phyloP scores from a whole-genome alignment of 2,888 invertebrate species.

The Andrena haemorrhoa region DNA sequence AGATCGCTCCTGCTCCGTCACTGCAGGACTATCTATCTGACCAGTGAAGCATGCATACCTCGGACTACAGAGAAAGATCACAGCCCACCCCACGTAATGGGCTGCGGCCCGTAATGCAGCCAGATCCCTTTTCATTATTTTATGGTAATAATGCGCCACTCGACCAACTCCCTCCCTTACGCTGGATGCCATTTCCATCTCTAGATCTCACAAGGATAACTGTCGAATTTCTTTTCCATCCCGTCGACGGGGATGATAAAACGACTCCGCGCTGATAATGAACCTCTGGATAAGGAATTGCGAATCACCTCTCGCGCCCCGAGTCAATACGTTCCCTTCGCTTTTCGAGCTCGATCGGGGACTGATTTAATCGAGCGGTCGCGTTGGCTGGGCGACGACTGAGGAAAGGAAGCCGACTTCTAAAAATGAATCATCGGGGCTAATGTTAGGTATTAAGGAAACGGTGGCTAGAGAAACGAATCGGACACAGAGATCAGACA shows the following conservation, averaged over 20 bases:
- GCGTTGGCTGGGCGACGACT: not conserved
- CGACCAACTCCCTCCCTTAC: constrained; percentile 29
- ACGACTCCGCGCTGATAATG: constrained; percentile 32
- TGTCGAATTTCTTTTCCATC: constrained; percentile 46
- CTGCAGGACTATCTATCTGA: constrained; percentile 73
- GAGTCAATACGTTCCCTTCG: not conserved
- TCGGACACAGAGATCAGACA: not conserved
- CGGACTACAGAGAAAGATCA: constrained; percentile 65
- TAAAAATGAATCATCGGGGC: not conserved
- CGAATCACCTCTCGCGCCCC: not conserved
- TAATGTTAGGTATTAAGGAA: not conserved
- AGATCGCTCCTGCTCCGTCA: constrained; percentile 70
- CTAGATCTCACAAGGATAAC: constrained; percentile 57
- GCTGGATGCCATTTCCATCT: constrained; percentile 50
- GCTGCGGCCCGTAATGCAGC: constrained; percentile 71
- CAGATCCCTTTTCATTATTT: constrained; percentile 78
- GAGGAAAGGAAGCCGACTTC: not conserved
- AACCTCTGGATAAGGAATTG: constrained; percentile 19
- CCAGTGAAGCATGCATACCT: constrained; percentile 73
- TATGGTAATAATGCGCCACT: constrained; percentile 70
- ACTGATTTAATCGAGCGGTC: not conserved
- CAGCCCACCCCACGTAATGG: constrained; percentile 68
- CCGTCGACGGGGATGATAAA: constrained; percentile 27
- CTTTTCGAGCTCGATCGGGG: not conserved
- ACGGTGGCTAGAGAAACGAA: not conserved